Base-by-base conservation (phyloP, 2,113 vertebrate species). In the Petrocephalus microphthalmus region DNA sequence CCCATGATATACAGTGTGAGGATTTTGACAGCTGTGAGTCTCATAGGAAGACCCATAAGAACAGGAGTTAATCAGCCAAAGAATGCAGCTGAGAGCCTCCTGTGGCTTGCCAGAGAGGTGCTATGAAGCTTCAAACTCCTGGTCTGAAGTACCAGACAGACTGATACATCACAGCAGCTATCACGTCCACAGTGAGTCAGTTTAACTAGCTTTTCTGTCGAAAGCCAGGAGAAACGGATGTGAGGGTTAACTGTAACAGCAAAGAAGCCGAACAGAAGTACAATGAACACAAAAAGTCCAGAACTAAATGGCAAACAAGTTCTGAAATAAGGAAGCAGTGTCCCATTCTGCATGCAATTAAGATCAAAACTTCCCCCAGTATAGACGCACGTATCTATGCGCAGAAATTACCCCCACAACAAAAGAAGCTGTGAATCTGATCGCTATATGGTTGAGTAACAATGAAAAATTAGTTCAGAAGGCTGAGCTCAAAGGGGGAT, bases 391-490 rank as follows among this genome's bases (percentile, higher is more conserved):
- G n/a, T 11, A 53, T 74, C 29, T 52, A 56, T 54, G 25, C 33
- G 22, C 67, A 54, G 33, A 88, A 53, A 45, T 88, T 81, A 22
- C 81, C 47, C 29, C 1, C 13, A 49, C 37, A 71, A 81, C 71
- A 74, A 54, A 81, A 53, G 64, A 42, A 81, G 17, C 49, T 15
- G 20, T 11, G 51, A 37, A 88, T 81, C 15, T 88, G 49, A 88
- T 37, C 29, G 54, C 71, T 13, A 56, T 22, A 25, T 5, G 52
- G 49, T 29, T 52, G 67, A 87, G 71, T 42, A 87, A 81, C 29
- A 47, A 13, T 56, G 71, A 88, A 88, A 87, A 54, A 87, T 87
- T 49, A 53, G 42, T 53, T 71, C 22, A 67, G 64, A 78, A 64
- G 20, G 33, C 67, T 54, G 29, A 81, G 29, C 25, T 54, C 29